A percentile compares a stretch with the other conserved stretches of the same genome.
These are phyloP conservation scores for Ceratina japonica DNA, from an alignment of 1,140 invertebrate species.

Conservation along the genomic window DNA sequence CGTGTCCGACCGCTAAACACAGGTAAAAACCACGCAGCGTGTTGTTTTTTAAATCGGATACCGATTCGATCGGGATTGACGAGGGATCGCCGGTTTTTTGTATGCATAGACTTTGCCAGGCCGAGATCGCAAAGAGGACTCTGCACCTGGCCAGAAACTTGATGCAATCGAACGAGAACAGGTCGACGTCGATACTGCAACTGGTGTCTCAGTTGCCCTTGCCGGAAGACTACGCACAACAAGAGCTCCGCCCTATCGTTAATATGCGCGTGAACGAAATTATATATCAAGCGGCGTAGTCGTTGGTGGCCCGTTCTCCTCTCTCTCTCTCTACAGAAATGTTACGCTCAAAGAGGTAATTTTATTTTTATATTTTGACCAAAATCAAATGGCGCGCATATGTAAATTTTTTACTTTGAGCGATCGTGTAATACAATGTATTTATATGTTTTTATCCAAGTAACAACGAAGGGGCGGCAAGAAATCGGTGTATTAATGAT, in stretches of 20 bases:
- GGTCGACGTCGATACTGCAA: slow-evolving; percentile 74
- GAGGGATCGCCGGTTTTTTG: background rate
- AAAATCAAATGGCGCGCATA: too few species aligned
- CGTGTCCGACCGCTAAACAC: slow-evolving; percentile 83
- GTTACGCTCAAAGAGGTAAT: too few species aligned
- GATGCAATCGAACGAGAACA: slow-evolving; percentile 75
- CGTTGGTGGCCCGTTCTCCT: too few species aligned
- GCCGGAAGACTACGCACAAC: slow-evolving; percentile 84
- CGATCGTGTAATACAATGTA: too few species aligned
- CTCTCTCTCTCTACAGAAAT: too few species aligned
- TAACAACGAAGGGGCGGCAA: too few species aligned
- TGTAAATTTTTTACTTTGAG: too few species aligned
- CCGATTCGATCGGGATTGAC: background rate
- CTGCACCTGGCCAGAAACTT: slow-evolving; percentile 80
- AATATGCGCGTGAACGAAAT: slow-evolving; percentile 71
- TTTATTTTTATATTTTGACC: too few species aligned
- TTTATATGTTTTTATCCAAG: too few species aligned
- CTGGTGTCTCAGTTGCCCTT: slow-evolving; percentile 81
- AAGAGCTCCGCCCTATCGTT: slow-evolving; percentile 80
- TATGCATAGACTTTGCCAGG: slow-evolving; percentile 81
- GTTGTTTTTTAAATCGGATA: too few species aligned
- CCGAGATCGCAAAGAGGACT: slow-evolving; percentile 83
- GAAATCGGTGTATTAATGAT: too few species aligned
- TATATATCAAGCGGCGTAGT: slow-evolving; percentile 39
- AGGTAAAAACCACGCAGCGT: slow-evolving; percentile 72